phyloP scores from a whole-genome alignment of 2,113 vertebrate genomes.

The Grus americana region DNA sequence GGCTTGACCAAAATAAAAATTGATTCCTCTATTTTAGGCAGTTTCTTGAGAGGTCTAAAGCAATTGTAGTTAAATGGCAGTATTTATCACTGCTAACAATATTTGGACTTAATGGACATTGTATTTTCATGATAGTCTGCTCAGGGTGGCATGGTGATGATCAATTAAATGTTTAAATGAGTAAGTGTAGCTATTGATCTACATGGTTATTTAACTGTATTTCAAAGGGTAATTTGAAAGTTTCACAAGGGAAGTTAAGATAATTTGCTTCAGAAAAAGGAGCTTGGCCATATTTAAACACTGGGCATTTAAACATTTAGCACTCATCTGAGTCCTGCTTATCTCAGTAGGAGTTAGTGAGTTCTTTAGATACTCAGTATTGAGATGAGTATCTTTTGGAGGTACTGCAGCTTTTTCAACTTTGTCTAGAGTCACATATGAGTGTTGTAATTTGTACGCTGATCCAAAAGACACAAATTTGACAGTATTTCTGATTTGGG shows the following conservation, averaged over 20 bases:
- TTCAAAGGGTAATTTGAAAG: constrained; percentile 1
- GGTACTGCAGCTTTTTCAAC: not conserved
- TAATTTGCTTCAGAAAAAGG: not conserved
- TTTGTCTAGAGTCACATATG: not conserved
- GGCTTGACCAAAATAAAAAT: constrained; percentile 43
- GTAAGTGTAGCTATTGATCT: constrained; percentile 12
- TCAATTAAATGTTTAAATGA: not conserved
- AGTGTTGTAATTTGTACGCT: not conserved
- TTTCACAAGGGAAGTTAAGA: not conserved
- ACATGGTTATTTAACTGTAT: not conserved
- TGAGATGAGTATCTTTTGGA: not conserved
- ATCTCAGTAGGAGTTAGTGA: not conserved
- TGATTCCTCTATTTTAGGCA: constrained; percentile 26
- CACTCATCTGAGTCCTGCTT: not conserved
- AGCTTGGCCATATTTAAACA: not conserved
- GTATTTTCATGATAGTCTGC: not conserved
- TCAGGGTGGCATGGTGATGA: not conserved
- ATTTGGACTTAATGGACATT: constrained; percentile 24
- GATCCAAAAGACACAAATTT: not conserved
- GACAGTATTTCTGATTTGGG: not conserved
- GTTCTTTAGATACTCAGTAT: not conserved
- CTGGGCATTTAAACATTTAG: not conserved
- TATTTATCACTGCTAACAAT: constrained; percentile 37
- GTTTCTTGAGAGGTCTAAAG: constrained; percentile 16
- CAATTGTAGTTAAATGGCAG: constrained; percentile 12